Conservation (phyloP, 1,140 invertebrate species). For the Coenobita brevimanus region DNA sequence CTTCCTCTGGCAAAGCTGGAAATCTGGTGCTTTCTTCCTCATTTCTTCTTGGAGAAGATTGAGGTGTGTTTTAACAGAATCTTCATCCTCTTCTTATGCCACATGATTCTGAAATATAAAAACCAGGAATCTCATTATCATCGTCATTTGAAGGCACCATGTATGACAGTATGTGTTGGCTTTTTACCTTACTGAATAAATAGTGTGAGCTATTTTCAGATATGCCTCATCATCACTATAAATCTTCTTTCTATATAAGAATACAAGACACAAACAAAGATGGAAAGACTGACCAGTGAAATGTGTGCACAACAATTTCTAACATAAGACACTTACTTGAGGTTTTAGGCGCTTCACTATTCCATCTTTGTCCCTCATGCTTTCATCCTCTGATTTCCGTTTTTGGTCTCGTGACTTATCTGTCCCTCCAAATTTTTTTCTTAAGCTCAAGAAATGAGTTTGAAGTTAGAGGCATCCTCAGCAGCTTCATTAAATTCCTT, state of each 20-base stretch:
- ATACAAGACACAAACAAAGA: not conserved
- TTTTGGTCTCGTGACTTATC: not conserved
- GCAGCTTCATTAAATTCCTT: conserved; percentile 1
- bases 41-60: not conserved
- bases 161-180: too few relatives aligned
- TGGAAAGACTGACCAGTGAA: not conserved
- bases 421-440: conserved; percentile 7
- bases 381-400: not conserved
- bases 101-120: not conserved
- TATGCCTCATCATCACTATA: too few relatives aligned
- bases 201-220: not conserved
- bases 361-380: not conserved
- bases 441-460: too few relatives aligned
- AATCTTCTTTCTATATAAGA: too few relatives aligned
- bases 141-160: too few relatives aligned
- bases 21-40: conserved; percentile 6
- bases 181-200: not conserved
- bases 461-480: conserved; percentile 1
- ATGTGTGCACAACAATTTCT: not conserved
- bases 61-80: not conserved
- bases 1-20: conserved; percentile 14
- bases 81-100: too few relatives aligned
- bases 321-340: not conserved
- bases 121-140: not conserved
- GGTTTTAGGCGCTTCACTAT: not conserved